A percentile compares a stretch with the other conserved stretches of the same genome.
Conservation (phyloP, 2,888 invertebrate genomes). For the Sialis lutaria region DNA sequence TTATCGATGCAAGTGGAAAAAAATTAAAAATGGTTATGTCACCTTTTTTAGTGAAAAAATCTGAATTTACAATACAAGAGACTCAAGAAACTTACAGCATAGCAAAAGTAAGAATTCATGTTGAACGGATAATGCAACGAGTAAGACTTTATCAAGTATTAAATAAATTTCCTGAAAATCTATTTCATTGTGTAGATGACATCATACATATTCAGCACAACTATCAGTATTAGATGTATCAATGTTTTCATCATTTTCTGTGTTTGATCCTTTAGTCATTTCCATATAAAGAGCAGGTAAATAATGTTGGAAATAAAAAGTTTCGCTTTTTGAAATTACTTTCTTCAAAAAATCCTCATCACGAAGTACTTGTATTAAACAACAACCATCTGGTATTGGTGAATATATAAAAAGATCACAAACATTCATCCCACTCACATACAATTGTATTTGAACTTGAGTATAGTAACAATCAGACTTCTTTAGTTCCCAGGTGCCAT, state of each 20-base stretch:
- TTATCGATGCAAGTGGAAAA: conserved; percentile 6
- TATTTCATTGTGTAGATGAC: conserved; percentile 5
- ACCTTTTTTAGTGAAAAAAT: conserved; percentile 6
- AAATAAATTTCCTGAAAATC: conserved; percentile 2
- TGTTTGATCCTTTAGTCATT: not conserved
- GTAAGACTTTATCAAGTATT: conserved; percentile 3
- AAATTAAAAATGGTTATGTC: conserved; percentile 6
- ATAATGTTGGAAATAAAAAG: conserved; percentile 7
- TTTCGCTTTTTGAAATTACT: conserved; percentile 5
- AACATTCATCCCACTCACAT: conserved; percentile 2
- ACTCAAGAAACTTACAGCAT: conserved; percentile 6
- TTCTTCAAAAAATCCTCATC: conserved; percentile 6
- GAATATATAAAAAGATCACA: conserved; percentile 7
- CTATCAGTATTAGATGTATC: too few species aligned
- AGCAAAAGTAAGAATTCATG: conserved; percentile 5
- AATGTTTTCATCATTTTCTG: not conserved
- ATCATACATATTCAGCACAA: not conserved
- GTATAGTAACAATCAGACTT: not conserved
- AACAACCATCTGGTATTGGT: conserved; percentile 4
- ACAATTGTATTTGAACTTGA: conserved; percentile 8
- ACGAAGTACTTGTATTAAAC: conserved; percentile 3
- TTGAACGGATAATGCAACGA: conserved; percentile 6
- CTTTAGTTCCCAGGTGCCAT: not conserved
- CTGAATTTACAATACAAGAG: conserved; percentile 4
- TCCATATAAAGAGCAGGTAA: not conserved